Percentiles rank a stretch among this genome's conserved stretches.
Evolutionary conservation across 2,888 invertebrate species (phyloP).

Genomic region (Xylophagus ater): DNA sequence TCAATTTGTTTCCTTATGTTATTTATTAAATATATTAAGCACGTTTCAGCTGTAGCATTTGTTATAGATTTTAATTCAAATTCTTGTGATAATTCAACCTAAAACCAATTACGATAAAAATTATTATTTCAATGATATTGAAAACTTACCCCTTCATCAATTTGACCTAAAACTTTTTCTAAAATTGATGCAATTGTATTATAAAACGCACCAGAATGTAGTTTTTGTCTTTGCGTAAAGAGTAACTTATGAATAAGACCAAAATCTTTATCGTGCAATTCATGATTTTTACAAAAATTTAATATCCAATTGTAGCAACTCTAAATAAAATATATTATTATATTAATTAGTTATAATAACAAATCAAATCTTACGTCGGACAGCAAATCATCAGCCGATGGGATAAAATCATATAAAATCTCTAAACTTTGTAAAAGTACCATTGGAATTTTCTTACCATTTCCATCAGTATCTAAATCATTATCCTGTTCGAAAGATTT

Average conservation of each 20-base stretch:
- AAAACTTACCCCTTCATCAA: constrained; percentile 21
- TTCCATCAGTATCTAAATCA: constrained; percentile 19
- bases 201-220: constrained; percentile 34
- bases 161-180: constrained; percentile 26
- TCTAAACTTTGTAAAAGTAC: constrained; percentile 30
- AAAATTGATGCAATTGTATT: constrained; percentile 30
- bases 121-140: background rate
- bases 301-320: constrained; percentile 30
- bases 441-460: constrained; percentile 24
- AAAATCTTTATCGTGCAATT: constrained; percentile 26
- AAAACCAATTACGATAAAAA: background rate
- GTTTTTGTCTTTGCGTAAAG: constrained; percentile 33
- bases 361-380: background rate
- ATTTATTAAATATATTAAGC: constrained; percentile 27
- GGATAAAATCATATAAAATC: constrained; percentile 31
- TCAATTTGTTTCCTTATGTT: constrained; percentile 32
- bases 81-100: constrained; percentile 15
- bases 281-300: constrained; percentile 29
- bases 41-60: constrained; percentile 25
- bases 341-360: background rate
- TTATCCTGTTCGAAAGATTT: constrained; percentile 25
- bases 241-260: constrained; percentile 31
- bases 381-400: constrained; percentile 26
- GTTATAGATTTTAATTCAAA: constrained; percentile 30
- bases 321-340: background rate